phyloP scores from a whole-genome alignment of 2,797 vertebrate genomes.

The Leptatherina wallacei region DNA sequence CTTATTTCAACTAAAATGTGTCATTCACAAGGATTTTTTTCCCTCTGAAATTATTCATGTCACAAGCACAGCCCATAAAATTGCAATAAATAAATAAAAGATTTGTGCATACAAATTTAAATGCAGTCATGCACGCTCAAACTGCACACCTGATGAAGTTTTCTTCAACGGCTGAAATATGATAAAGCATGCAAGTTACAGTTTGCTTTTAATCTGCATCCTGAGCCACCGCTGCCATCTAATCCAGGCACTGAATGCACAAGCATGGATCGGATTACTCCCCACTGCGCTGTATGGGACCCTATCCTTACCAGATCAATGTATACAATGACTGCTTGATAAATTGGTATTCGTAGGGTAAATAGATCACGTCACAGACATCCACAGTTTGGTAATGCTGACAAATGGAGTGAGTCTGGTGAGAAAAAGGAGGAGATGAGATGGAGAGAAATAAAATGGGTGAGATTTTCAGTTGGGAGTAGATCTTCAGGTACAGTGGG shows the following conservation, averaged over 20 bases:
- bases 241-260: slow-evolving; percentile 63
- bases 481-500: slow-evolving; percentile 65
- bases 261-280: slow-evolving; percentile 64
- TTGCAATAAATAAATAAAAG: slow-evolving; percentile 49
- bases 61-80: slow-evolving; percentile 49
- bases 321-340: slow-evolving; percentile 77
- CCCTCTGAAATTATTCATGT: slow-evolving; percentile 65
- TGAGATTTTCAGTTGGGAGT: slow-evolving; percentile 61
- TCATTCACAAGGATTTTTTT: slow-evolving; percentile 67
- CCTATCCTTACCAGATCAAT: slow-evolving; percentile 67
- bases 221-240: slow-evolving; percentile 48
- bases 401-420: slow-evolving; percentile 74
- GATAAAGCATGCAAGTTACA: slow-evolving; percentile 57
- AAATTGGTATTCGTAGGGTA: slow-evolving; percentile 80
- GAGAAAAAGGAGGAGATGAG: slow-evolving; percentile 46
- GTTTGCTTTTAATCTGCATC: slow-evolving; percentile 55
- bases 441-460: slow-evolving; percentile 25
- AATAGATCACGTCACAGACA: slow-evolving; percentile 81
- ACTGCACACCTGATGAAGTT: slow-evolving; percentile 30
- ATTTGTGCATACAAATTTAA: slow-evolving; percentile 25
- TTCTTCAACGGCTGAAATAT: slow-evolving; percentile 17
- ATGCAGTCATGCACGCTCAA: background rate
- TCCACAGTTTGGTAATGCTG: slow-evolving; percentile 74
- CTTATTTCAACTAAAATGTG: slow-evolving; percentile 72
- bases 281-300: slow-evolving; percentile 44